Conservation (phyloP, 2,888 invertebrate species). For the Mythimna lalbum region DNA sequence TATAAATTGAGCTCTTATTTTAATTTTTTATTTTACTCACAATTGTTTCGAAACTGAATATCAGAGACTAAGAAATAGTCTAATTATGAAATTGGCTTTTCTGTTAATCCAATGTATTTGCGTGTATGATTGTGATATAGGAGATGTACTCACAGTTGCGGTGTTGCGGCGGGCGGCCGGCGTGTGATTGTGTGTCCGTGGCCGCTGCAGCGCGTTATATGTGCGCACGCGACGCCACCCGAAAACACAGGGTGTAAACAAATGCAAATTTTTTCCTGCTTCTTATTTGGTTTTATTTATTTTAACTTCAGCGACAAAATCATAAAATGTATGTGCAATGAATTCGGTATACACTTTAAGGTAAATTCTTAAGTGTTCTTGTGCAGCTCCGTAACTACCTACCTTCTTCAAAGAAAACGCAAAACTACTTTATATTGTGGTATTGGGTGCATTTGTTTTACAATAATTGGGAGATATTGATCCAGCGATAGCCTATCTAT, state of each 20-base stretch:
- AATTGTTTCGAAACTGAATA: not conserved
- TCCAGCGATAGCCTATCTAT: too few species aligned
- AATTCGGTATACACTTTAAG: conserved; percentile 24
- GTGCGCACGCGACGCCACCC: conserved; percentile 74
- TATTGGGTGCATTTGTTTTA: conserved; percentile 2
- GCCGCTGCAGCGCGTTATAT: conserved; percentile 81
- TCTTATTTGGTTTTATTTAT: conserved; percentile 48
- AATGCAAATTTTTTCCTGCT: conserved; percentile 68
- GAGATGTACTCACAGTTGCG: conserved; percentile 81
- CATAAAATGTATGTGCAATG: conserved; percentile 31
- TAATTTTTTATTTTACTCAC: not conserved
- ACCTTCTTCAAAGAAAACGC: conserved; percentile 2
- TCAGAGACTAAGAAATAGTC: not conserved
- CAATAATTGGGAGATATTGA: not conserved
- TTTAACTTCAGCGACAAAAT: conserved; percentile 28
- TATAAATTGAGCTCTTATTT: not conserved
- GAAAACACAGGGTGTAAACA: conserved; percentile 78
- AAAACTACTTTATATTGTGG: not conserved
- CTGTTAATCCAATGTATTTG: conserved; percentile 5
- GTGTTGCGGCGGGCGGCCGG: conserved; percentile 74
- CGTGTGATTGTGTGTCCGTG: conserved; percentile 79
- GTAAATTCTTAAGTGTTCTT: not conserved
- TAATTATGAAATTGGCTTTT: not conserved
- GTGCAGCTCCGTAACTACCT: not conserved
- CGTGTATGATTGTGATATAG: conserved; percentile 14